Evolutionary conservation across 2,888 invertebrate genomes (phyloP).

Genomic region (Parnassius apollo): DNA sequence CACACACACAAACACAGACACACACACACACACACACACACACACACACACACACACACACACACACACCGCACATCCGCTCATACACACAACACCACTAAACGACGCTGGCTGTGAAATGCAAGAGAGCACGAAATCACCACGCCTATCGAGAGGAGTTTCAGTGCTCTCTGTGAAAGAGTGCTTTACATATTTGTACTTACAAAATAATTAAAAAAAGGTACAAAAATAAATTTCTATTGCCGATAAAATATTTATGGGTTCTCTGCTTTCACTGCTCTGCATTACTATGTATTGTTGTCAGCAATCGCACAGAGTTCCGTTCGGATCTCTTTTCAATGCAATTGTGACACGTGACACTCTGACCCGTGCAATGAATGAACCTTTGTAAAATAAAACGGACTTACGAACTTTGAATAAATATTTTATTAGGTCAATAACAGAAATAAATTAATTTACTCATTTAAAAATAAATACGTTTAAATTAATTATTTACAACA

Average conservation of each 20-base stretch:
- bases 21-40: too few species aligned
- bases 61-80: too few species aligned
- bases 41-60: too few species aligned
- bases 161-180: too few species aligned
- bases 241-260: not conserved
- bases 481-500: constrained; percentile 26
- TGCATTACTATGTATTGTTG: constrained; percentile 18
- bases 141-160: too few species aligned
- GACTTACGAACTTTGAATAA: not conserved
- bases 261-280: constrained; percentile 1
- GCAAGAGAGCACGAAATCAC: too few species aligned
- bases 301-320: constrained; percentile 7
- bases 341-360: constrained; percentile 6
- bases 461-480: constrained; percentile 26
- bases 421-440: constrained; percentile 3
- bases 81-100: too few species aligned
- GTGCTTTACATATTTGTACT: too few species aligned
- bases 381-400: not conserved
- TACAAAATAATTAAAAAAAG: too few species aligned
- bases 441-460: constrained; percentile 6
- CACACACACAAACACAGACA: too few species aligned
- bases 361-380: not conserved
- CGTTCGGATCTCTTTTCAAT: constrained; percentile 13
- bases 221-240: not conserved
- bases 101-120: too few species aligned